Evolutionary conservation across 2,797 vertebrate genomes (phyloP), one percentile per base, ranked within the genome.

Genomic region (Sorex maritimensis): DNA sequence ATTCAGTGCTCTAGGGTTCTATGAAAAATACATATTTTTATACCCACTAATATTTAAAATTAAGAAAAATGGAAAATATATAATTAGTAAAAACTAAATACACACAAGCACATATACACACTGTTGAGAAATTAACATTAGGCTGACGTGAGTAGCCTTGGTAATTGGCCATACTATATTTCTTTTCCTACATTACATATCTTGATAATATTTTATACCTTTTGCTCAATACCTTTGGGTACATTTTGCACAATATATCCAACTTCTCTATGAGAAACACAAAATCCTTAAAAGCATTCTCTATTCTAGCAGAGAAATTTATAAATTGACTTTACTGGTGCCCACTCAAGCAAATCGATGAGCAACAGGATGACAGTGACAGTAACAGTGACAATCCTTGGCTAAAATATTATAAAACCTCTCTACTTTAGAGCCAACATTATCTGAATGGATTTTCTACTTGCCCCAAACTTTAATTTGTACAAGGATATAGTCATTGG

Each of bases 191-290:
- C 7, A 30, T 38, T 74, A 14, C 69, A 74, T 19, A 17, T 6
- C 0, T 34, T 63, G 21, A 30, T 44, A 73, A 74, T 58, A 8
- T 69, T 9, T 19, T 63, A 23, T 10, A 9, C 12, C 46, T 58
- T 93, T 82, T 44, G 55, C 23, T 21, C 41, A 52, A 52, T 9
- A 52, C 69, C 13, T 23, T 10, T 75, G 24, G n/a, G 38, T 49
- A 84, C 61, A 34, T 15, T 92, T 89, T 78, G 41, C 26, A 30
- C 41, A 81, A 46, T 28, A 75, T 67, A 34, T 81, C 69, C 61
- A 88, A 78, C 38, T 79, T 74, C 46, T 77, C 11, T 83, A 10
- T 49, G 5, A 95, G 73, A 95, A 92, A 75, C 67, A 41, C 44
- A 85, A 85, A 80, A 69, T n/a, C 21, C 30, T 58, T 79, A 9